phyloP scores from a whole-genome alignment of 2,797 vertebrate species.

The Artibeus jamaicensis region DNA sequence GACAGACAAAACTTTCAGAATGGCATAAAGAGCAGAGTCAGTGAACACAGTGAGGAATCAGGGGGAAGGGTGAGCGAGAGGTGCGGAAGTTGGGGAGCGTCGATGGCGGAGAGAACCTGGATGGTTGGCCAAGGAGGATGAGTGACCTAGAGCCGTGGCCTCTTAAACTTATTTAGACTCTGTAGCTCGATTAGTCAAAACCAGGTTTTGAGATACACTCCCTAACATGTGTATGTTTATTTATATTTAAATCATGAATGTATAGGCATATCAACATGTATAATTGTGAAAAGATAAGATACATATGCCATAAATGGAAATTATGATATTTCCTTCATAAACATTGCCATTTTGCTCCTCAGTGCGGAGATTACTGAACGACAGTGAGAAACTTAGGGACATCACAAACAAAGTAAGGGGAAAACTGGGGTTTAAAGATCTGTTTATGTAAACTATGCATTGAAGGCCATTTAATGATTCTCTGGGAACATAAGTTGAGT shows the following conservation, averaged over 20 bases:
- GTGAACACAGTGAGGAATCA: neutral
- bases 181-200: neutral
- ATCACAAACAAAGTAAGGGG: neutral
- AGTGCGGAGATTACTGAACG: neutral
- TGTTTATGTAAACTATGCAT: neutral
- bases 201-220: neutral
- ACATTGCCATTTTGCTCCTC: neutral
- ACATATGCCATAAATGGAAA: fast-evolving
- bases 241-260: neutral
- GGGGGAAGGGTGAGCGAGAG: neutral
- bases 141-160: neutral
- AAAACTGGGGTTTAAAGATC: neutral
- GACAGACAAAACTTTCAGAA: neutral
- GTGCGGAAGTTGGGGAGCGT: fast-evolving
- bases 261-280: neutral
- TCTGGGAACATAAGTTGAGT: neutral
- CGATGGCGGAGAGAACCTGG: neutral
- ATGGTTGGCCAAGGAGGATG: neutral
- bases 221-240: neutral
- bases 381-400: neutral
- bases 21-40: neutral
- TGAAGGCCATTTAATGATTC: neutral
- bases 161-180: neutral
- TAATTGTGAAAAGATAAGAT: neutral
- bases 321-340: neutral